A percentile compares a stretch with the other conserved stretches of the same genome.
Evolutionary conservation across 2,888 invertebrate genomes (phyloP).

Genomic region (Hydraecia micacea): DNA sequence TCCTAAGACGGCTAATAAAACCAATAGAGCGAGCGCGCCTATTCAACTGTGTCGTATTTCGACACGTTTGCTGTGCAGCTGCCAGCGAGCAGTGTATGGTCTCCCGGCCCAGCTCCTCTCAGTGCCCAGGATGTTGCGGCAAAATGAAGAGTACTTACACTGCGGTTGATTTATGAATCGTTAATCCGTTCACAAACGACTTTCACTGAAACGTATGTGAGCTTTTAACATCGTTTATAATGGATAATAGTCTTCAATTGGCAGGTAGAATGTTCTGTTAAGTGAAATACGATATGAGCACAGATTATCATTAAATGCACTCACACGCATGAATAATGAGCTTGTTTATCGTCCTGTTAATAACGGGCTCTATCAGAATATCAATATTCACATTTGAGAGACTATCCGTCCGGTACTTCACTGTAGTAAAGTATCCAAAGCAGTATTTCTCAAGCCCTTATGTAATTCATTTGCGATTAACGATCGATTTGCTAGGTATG

Average conservation of each 20-base stretch:
- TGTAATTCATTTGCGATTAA: slow-evolving; percentile 35
- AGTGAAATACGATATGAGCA: slow-evolving; percentile 63
- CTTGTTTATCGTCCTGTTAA: slow-evolving; percentile 33
- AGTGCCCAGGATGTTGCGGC: slow-evolving; percentile 68
- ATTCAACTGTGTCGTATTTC: slow-evolving; percentile 41
- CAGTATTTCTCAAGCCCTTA: slow-evolving; percentile 19
- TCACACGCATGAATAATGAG: slow-evolving; percentile 41
- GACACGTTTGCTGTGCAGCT: slow-evolving; percentile 33
- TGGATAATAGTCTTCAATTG: slow-evolving; percentile 77
- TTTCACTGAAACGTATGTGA: slow-evolving; percentile 74
- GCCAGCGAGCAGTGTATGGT: slow-evolving; percentile 38
- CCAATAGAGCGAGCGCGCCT: slow-evolving; percentile 41
- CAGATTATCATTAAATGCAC: slow-evolving; percentile 58
- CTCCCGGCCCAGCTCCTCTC: slow-evolving; percentile 60
- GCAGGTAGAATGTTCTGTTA: slow-evolving; percentile 72
- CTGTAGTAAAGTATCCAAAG: slow-evolving; percentile 17
- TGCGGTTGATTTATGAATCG: slow-evolving; percentile 79
- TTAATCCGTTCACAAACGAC: slow-evolving; percentile 77
- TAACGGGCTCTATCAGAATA: slow-evolving; percentile 25
- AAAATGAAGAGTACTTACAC: slow-evolving; percentile 66
- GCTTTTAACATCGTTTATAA: slow-evolving; percentile 78
- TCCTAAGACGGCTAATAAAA: slow-evolving; percentile 32
- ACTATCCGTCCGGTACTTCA: background rate
- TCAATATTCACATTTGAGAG: slow-evolving; percentile 7
- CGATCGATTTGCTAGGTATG: slow-evolving; percentile 36